A percentile compares a stretch with the other conserved stretches of the same genome.
These are phyloP conservation scores for Dioctria linearis DNA, from an alignment of 2,888 invertebrate genomes.

Conservation along the genomic window DNA sequence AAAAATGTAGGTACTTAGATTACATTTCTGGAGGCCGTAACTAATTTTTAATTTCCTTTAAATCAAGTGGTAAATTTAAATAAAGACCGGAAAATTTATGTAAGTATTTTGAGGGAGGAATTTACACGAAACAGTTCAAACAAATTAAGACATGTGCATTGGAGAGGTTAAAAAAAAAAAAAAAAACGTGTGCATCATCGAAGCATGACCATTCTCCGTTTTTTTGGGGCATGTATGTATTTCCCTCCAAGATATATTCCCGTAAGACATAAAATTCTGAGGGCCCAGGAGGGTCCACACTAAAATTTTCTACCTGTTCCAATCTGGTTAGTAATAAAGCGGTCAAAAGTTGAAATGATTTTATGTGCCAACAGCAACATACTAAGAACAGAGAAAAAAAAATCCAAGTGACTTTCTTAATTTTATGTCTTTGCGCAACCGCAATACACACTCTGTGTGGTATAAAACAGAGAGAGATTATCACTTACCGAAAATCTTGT, in stretches of 20 bases:
- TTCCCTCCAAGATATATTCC: neutral
- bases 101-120: too few species aligned
- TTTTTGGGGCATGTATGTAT: neutral
- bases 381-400: neutral
- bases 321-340: slow-evolving; percentile 1
- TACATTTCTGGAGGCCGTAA: slow-evolving; percentile 10
- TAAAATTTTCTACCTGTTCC: slow-evolving; percentile 28
- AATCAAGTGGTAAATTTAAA: slow-evolving; percentile 21
- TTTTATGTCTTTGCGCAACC: neutral
- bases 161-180: too few species aligned
- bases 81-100: slow-evolving; percentile 21
- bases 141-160: neutral
- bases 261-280: neutral
- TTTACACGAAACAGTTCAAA: too few species aligned
- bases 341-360: neutral
- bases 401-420: slow-evolving; percentile 3
- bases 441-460: neutral
- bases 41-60: slow-evolving; percentile 37
- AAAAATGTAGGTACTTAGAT: neutral
- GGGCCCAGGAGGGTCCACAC: neutral
- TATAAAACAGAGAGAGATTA: neutral
- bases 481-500: slow-evolving; percentile 26
- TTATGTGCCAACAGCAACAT: too few species aligned
- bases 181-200: neutral
- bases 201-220: slow-evolving; percentile 21